Conservation (phyloP, 2,888 invertebrate genomes). For the Eumacrocentrus americanus region DNA sequence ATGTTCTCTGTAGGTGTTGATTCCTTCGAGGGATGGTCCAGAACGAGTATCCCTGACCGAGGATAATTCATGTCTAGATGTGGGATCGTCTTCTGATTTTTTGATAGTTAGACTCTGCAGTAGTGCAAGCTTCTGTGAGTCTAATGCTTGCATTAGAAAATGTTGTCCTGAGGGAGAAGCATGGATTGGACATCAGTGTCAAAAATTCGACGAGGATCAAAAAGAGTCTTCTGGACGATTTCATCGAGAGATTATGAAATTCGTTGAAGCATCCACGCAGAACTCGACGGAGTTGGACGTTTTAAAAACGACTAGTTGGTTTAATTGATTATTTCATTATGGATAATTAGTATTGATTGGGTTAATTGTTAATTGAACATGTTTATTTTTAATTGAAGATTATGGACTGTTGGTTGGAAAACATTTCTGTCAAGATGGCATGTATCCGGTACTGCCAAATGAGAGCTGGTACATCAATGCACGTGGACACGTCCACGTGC, state of each 20-base stretch:
- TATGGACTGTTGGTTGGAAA: slow-evolving; percentile 48
- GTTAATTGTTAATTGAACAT: not conserved
- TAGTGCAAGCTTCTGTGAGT: slow-evolving; percentile 38
- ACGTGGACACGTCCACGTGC: slow-evolving; percentile 43
- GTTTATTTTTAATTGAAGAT: slow-evolving; percentile 39
- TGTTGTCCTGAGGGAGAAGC: slow-evolving; percentile 55
- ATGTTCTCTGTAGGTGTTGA: slow-evolving; percentile 31
- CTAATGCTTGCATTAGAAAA: slow-evolving; percentile 54
- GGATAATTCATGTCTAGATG: slow-evolving; percentile 49
- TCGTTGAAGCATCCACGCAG: not conserved
- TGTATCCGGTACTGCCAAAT: slow-evolving; percentile 37
- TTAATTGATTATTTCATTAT: not conserved
- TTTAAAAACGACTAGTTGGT: slow-evolving; percentile 15
- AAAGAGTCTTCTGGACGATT: slow-evolving; percentile 13
- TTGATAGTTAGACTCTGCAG: slow-evolving; percentile 35
- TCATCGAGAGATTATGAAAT: slow-evolving; percentile 20
- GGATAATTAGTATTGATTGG: not conserved
- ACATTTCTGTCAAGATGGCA: slow-evolving; percentile 38
- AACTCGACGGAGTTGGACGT: not conserved
- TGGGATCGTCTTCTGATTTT: slow-evolving; percentile 31
- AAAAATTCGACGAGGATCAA: slow-evolving; percentile 10
- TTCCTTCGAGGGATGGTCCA: slow-evolving; percentile 17
- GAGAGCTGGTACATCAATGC: slow-evolving; percentile 46
- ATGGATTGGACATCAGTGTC: slow-evolving; percentile 24
- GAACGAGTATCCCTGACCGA: slow-evolving; percentile 30